Percentiles rank a stretch among this genome's conserved stretches.
phyloP scores from a whole-genome alignment of 2,888 invertebrate species.

The Folsomia candida region DNA sequence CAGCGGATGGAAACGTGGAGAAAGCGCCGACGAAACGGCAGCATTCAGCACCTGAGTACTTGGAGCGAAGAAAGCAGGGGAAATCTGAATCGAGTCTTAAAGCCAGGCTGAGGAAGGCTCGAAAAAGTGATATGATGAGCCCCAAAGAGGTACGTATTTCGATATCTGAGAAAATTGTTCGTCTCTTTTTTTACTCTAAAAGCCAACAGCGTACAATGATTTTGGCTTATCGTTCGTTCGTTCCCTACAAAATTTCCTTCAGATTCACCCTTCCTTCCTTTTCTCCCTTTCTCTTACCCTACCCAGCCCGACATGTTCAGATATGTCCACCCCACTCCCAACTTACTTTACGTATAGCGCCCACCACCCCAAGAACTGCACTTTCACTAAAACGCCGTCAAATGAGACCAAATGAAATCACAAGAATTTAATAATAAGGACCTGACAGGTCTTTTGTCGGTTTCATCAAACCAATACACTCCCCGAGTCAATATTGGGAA shows the following conservation, averaged over 20 bases:
- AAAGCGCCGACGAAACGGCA: conserved; percentile 69
- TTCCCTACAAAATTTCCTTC: too few species aligned
- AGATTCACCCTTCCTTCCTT: too few species aligned
- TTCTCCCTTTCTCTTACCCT: too few species aligned
- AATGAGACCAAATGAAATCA: background rate
- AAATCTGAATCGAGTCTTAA: conserved; percentile 64
- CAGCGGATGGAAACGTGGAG: too few species aligned
- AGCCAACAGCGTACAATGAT: too few species aligned
- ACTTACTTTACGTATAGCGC: too few species aligned
- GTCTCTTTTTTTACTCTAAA: too few species aligned
- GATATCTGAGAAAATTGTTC: too few species aligned
- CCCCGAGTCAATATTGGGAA: background rate
- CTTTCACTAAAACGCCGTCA: background rate
- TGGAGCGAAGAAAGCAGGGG: conserved; percentile 77
- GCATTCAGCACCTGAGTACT: conserved; percentile 82
- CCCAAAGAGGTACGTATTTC: conserved; percentile 51
- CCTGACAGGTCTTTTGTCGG: background rate
- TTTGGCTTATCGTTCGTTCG: too few species aligned
- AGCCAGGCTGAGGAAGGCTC: conserved; percentile 55
- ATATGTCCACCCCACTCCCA: too few species aligned
- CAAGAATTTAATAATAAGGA: background rate
- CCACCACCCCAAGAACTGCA: too few species aligned
- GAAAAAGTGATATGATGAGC: conserved; percentile 50
- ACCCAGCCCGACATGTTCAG: too few species aligned
- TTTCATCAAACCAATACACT: background rate